Evolutionary conservation across 2,888 invertebrate genomes (phyloP), one percentile per base, ranked within the genome.

Genomic region (Nymphalis urticae): DNA sequence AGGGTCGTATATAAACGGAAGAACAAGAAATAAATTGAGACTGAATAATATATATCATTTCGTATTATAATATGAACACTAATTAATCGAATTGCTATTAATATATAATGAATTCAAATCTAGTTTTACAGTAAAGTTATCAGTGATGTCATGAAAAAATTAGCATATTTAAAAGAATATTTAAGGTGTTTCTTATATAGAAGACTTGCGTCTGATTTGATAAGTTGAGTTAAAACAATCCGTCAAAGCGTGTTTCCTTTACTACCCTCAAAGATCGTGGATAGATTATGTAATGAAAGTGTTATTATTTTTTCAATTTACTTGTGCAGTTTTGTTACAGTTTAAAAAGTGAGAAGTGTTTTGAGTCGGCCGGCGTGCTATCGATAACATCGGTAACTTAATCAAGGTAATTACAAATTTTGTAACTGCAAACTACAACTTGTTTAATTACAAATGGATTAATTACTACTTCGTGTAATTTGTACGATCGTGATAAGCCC

Each of bases 381-480:
- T 62, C 48, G 66, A 66, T 66, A 66, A 54, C 61, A 66, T 66
- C 62, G 13, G 48, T 47, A 66, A 56, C 51, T 66, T 51, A 59
- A 51, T 58, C 59, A 17, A 19, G 32, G 61, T 69, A 69, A 69
- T 69, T 69, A 69, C 48, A 53, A 54, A 36, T 64, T 68, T 54
- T 53, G 64, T 64, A 69, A 64, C 53, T 56, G 19, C 67, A n/a
- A 61, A 54, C 61, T 60, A 64, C 68, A 64, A 70, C 56, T 70
- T 64, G 70, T 68, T 68, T 64, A 62, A 62, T 64, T 58, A 64
- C 70, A 32, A 68, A 68, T 64, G 68, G 64, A 64, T 68, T 69
- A 62, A 70, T 68, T 68, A 68, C 32, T 64, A 68, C 51, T 58
- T 48, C 58, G 48, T 59, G 64, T 70, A 63, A 67, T 70, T 70